Conservation (phyloP, 2,888 invertebrate genomes). For the Cyclophora albipunctata region DNA sequence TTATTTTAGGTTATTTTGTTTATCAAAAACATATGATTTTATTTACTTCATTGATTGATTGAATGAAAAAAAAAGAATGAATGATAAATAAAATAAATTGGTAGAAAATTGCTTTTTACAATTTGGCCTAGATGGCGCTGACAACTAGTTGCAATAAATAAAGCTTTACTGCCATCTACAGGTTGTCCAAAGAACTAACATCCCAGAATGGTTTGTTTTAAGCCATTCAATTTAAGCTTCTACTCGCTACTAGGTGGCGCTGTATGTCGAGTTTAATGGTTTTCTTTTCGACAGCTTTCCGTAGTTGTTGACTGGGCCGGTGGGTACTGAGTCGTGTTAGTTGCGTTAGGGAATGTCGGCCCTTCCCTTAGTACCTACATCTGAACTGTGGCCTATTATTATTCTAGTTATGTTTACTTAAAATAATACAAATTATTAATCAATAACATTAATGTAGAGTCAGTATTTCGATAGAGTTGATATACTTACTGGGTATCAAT, state of each 20-base stretch:
- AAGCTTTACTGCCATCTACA: neutral
- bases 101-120: neutral
- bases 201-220: no score
- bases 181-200: neutral
- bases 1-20: neutral
- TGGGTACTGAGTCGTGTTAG: no score
- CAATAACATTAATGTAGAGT: no score
- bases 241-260: no score
- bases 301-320: no score
- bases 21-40: neutral
- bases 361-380: neutral
- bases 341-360: neutral
- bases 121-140: neutral
- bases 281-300: no score
- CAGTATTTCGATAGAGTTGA: no score
- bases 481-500: no score
- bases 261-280: no score
- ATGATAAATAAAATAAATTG: neutral
- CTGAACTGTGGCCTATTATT: neutral
- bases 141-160: neutral
- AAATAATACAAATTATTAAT: no score
- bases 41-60: neutral
- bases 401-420: no score
- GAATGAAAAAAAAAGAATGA: neutral
- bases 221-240: no score